Evolutionary conservation across 2,888 invertebrate genomes (phyloP).

Genomic region (Hypomecis punctinalis): DNA sequence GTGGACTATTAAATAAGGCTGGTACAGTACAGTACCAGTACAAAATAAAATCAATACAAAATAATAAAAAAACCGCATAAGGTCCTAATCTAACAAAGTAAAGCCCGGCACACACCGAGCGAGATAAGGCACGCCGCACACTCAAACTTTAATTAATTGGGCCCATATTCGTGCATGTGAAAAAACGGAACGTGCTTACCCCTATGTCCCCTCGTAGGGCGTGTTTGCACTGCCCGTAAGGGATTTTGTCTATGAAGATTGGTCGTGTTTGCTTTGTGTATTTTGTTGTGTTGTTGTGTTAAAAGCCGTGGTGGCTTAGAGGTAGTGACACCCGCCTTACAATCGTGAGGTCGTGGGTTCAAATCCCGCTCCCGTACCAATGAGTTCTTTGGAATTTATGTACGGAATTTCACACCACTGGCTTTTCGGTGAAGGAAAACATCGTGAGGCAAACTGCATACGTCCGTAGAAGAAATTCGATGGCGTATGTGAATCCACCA

Average conservation of each 20-base stretch:
- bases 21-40: background rate
- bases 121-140: slow-evolving; percentile 63
- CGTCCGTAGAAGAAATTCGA: too few species aligned
- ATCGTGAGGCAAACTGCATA: too few species aligned
- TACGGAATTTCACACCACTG: too few species aligned
- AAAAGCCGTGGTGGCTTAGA: too few species aligned
- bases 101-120: slow-evolving; percentile 34
- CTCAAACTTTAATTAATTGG: slow-evolving; percentile 67
- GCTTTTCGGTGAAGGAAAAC: too few species aligned
- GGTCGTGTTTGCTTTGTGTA: slow-evolving; percentile 7
- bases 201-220: slow-evolving; percentile 18
- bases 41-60: background rate
- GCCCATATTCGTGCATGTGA: slow-evolving; percentile 51
- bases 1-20: too few species aligned
- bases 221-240: slow-evolving; percentile 24
- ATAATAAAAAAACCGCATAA: slow-evolving; percentile 8
- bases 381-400: too few species aligned
- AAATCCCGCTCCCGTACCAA: too few species aligned
- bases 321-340: too few species aligned
- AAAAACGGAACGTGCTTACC: slow-evolving; percentile 56
- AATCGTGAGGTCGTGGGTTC: too few species aligned
- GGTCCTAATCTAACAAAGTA: slow-evolving; percentile 26
- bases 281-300: background rate
- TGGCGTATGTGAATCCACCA: too few species aligned
- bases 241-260: slow-evolving; percentile 31